These are phyloP conservation scores for Cyprinella venusta DNA, from an alignment of 2,797 vertebrate species.

Conservation along the genomic window DNA sequence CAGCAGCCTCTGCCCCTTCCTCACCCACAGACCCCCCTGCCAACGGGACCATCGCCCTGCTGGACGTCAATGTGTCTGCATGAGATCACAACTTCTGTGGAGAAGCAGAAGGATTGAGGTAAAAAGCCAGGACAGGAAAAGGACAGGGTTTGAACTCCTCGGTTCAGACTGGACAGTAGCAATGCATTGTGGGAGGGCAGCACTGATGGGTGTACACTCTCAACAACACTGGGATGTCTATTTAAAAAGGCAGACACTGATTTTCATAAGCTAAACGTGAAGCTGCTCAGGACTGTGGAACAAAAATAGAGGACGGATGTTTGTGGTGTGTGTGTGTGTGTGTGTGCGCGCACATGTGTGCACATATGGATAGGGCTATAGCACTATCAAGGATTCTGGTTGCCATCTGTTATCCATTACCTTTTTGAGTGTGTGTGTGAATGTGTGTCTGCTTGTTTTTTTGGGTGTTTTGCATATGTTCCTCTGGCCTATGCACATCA, in stretches of 20 bases:
- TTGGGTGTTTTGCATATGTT: constrained; percentile 43
- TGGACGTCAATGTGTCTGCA: constrained; percentile 92
- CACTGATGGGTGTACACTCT: constrained; percentile 2
- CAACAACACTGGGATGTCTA: constrained; percentile 59
- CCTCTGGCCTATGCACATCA: constrained; percentile 47
- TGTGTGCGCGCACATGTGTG: neutral
- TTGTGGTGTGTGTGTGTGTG: constrained; percentile 45
- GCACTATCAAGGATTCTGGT: constrained; percentile 10
- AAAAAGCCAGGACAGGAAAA: constrained; percentile 31
- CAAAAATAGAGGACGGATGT: constrained; percentile 33
- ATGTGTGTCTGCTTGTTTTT: constrained; percentile 6
- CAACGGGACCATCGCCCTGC: constrained; percentile 82
- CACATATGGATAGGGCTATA: neutral
- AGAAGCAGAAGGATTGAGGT: neutral
- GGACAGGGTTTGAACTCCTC: constrained; percentile 44
- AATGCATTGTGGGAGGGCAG: constrained; percentile 8
- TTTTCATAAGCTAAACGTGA: constrained; percentile 57
- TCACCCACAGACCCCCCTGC: constrained; percentile 71
- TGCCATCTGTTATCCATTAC: constrained; percentile 29
- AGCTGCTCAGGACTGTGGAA: constrained; percentile 61
- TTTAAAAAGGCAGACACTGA: constrained; percentile 43
- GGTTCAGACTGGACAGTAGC: constrained; percentile 36
- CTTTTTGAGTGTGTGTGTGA: constrained; percentile 4
- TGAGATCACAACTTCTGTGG: constrained; percentile 65
- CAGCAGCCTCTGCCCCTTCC: constrained; percentile 62